These are phyloP conservation scores for Cyanoliseus patagonus DNA, from an alignment of 2,113 vertebrate genomes.

Conservation along the genomic window DNA sequence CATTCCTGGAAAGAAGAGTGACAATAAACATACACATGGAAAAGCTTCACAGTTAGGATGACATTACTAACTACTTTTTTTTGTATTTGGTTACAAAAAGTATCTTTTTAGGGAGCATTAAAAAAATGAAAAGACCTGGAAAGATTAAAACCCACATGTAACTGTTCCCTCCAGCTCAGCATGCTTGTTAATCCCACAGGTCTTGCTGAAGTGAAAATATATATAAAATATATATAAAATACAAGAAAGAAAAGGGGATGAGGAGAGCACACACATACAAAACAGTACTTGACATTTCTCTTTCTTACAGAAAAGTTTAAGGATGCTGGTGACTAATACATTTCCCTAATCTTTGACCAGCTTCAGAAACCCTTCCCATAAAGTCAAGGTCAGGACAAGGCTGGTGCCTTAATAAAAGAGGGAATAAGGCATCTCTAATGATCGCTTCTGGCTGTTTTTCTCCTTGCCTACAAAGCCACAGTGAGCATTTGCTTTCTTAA, in stretches of 20 bases:
- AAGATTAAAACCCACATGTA: background rate
- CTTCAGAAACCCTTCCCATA: background rate
- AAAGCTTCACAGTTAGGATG: background rate
- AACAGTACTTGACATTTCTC: background rate
- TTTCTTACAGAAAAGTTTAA: background rate
- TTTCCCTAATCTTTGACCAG: background rate
- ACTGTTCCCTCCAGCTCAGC: background rate
- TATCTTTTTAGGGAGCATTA: background rate
- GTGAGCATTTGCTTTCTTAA: background rate
- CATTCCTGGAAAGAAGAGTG: background rate
- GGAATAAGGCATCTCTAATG: background rate
- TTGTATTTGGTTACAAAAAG: background rate
- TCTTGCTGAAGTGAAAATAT: background rate
- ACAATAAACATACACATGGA: background rate
- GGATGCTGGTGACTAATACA: background rate
- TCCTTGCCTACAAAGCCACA: background rate
- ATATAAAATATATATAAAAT: background rate
- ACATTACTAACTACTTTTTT: background rate
- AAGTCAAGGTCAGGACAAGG: conserved; percentile 36
- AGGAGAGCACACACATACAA: background rate
- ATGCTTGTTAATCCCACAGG: background rate
- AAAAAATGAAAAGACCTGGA: background rate
- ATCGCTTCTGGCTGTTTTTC: conserved; percentile 43
- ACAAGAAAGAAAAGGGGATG: background rate
- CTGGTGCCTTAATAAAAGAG: background rate